Conservation (phyloP, 2,888 invertebrate genomes). For the Lymantria dispar region DNA sequence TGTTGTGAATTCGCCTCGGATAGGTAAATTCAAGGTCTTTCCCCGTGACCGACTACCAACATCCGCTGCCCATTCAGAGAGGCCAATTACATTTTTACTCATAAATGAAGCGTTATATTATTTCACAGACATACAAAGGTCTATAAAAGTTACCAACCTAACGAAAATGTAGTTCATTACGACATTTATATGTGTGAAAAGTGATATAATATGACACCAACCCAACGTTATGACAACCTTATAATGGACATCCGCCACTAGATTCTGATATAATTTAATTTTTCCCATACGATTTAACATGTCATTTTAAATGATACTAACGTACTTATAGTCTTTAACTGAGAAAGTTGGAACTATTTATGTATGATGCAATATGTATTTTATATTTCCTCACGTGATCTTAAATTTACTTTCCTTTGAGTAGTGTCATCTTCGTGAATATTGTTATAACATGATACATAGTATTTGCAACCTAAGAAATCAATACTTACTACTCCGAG, state of each 20-base stretch:
- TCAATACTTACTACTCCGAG: no score
- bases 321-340: not conserved
- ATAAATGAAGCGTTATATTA: slow-evolving; percentile 13
- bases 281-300: not conserved
- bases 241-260: not conserved
- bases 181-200: not conserved
- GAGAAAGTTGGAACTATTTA: not conserved
- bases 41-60: slow-evolving; percentile 51
- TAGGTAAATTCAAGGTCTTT: slow-evolving; percentile 66
- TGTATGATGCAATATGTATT: not conserved
- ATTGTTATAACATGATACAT: no score
- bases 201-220: slow-evolving; percentile 1
- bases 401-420: not conserved
- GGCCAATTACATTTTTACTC: slow-evolving; percentile 34
- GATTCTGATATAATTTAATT: not conserved
- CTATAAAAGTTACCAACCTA: no score
- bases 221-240: slow-evolving; percentile 9
- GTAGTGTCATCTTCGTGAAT: not conserved
- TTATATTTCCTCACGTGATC: not conserved
- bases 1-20: slow-evolving; percentile 62
- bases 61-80: slow-evolving; percentile 60
- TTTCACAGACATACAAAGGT: no score
- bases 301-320: not conserved
- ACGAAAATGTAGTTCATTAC: not conserved
- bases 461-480: no score